These are phyloP conservation scores for Calidris pugnax DNA, from an alignment of 2,113 vertebrate genomes.

Conservation along the genomic window DNA sequence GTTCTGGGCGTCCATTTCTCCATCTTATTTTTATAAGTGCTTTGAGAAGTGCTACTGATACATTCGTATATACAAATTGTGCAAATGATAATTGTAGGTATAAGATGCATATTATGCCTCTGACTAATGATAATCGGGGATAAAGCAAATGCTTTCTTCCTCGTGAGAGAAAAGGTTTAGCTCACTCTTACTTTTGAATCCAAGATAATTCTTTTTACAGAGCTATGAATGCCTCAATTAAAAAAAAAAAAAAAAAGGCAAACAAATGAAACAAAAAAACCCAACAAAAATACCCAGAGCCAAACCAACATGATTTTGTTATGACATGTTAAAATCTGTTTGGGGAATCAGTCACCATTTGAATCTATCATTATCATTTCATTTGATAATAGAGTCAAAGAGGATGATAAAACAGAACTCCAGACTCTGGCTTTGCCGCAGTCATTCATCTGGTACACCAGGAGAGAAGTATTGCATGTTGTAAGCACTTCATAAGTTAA, in stretches of 20 bases:
- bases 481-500: not conserved
- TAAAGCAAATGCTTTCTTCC: not conserved
- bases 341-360: not conserved
- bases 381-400: not conserved
- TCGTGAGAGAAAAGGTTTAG: not conserved
- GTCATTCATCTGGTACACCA: not conserved
- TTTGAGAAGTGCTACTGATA: not conserved
- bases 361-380: accelerated
- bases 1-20: not conserved
- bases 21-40: conserved; percentile 4
- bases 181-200: conserved; percentile 4
- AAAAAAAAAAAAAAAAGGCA: not conserved
- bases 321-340: not conserved
- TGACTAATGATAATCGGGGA: conserved; percentile 24
- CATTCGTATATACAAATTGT: not conserved
- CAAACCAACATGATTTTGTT: not conserved
- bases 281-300: too few relatives aligned
- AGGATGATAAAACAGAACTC: not conserved
- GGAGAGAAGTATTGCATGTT: not conserved
- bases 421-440: not conserved
- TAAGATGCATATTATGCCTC: not conserved
- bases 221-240: not conserved
- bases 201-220: not conserved
- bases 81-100: conserved; percentile 26
- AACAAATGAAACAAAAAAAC: not conserved